Percentiles rank a stretch among this genome's conserved stretches.
Evolutionary conservation across 2,113 vertebrate genomes (phyloP).

Genomic region (Chroicocephalus ridibundus): DNA sequence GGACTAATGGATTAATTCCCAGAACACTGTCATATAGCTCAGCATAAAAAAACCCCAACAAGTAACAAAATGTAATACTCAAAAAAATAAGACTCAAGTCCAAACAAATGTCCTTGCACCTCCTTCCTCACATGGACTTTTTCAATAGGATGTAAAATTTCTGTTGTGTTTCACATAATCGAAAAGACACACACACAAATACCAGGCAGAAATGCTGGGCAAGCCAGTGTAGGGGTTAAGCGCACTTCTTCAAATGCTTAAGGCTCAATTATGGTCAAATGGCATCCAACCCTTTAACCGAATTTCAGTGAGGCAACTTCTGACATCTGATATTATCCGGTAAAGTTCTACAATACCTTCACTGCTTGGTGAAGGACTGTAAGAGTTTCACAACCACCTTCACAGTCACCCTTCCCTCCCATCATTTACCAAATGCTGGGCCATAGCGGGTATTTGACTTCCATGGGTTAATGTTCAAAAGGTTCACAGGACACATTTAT

Average conservation of each 20-base stretch:
- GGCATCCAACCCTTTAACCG: background rate
- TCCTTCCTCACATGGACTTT: background rate
- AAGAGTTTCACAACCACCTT: background rate
- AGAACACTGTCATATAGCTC: background rate
- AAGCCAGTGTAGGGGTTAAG: background rate
- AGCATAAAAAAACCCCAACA: background rate
- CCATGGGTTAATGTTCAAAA: background rate
- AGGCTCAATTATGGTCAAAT: background rate
- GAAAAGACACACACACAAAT: background rate
- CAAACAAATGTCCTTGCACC: background rate
- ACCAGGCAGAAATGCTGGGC: background rate
- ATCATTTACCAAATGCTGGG: background rate
- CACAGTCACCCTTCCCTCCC: background rate
- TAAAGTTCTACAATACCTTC: background rate
- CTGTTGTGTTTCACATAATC: background rate
- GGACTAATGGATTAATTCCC: background rate
- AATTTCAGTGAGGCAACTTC: background rate
- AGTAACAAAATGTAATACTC: background rate
- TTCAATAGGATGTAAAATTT: background rate
- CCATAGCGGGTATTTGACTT: background rate
- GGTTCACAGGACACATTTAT: background rate
- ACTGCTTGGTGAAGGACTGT: background rate
- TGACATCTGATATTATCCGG: background rate
- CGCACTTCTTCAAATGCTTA: background rate
- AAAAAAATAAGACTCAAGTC: background rate